phyloP scores from a whole-genome alignment of 2,888 invertebrate genomes.

The Caenorhabditis sp. region DNA sequence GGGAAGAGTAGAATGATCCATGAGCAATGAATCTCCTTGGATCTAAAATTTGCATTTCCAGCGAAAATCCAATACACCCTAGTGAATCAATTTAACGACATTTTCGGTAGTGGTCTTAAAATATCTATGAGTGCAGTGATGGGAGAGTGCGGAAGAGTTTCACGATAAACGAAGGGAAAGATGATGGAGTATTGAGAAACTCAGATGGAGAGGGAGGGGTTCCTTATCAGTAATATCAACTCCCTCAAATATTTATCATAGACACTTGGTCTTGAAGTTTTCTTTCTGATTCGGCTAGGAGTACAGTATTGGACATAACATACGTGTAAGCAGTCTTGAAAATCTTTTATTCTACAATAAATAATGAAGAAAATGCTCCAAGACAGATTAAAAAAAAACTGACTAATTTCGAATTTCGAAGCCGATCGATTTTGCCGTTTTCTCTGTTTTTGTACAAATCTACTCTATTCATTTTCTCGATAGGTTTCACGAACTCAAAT shows the following conservation, averaged over 20 bases:
- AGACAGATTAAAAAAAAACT: too few species aligned
- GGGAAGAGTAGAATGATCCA: not conserved
- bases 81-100: conserved; percentile 23
- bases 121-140: conserved; percentile 7
- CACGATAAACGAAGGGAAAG: conserved; percentile 10
- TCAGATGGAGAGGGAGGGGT: conserved; percentile 3
- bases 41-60: not conserved
- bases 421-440: too few species aligned
- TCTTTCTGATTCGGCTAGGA: not conserved
- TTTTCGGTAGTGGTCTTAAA: conserved; percentile 30
- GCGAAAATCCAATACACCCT: not conserved
- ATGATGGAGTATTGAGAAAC: not conserved
- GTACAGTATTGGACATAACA: too few species aligned
- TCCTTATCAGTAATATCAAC: conserved; percentile 53
- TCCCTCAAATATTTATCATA: conserved; percentile 55
- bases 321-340: too few species aligned
- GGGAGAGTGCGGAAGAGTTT: conserved; percentile 11
- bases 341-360: too few species aligned
- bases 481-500: too few species aligned
- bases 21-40: not conserved
- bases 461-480: too few species aligned
- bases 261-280: conserved; percentile 32
- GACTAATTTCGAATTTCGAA: too few species aligned
- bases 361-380: too few species aligned
- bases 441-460: too few species aligned